phyloP scores from a whole-genome alignment of 2,113 vertebrate species.

The Aplodontia rufa region DNA sequence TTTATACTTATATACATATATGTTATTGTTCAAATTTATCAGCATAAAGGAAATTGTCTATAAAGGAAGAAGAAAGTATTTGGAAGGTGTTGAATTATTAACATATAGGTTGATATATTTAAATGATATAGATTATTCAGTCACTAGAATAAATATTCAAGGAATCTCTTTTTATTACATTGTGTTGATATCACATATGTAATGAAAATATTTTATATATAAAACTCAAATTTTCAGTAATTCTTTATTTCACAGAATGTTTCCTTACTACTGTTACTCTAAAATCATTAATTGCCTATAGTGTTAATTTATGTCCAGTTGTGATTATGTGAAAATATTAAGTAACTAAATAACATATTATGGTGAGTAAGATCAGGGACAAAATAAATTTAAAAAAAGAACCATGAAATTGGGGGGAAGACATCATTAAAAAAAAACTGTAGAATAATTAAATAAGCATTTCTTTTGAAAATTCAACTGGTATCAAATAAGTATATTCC shows the following conservation, averaged over 20 bases:
- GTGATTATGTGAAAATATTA: neutral
- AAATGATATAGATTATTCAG: neutral
- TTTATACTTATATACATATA: neutral
- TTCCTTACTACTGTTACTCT: neutral
- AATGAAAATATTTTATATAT: neutral
- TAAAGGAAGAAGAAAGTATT: neutral
- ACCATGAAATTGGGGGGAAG: neutral
- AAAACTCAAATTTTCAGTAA: neutral
- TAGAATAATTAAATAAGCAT: neutral
- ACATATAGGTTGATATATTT: neutral
- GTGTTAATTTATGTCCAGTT: neutral
- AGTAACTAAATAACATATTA: neutral
- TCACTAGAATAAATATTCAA: neutral
- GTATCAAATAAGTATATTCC: neutral
- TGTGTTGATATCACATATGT: neutral
- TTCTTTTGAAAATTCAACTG: neutral
- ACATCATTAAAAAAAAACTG: neutral
- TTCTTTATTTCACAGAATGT: neutral
- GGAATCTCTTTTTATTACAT: neutral
- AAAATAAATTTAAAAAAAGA: neutral
- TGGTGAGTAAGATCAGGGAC: neutral
- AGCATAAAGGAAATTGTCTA: neutral
- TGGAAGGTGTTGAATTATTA: neutral
- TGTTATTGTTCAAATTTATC: neutral
- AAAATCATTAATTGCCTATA: neutral